Evolutionary conservation across 2,797 vertebrate species (phyloP).

Genomic region (Meriones psammophilus): DNA sequence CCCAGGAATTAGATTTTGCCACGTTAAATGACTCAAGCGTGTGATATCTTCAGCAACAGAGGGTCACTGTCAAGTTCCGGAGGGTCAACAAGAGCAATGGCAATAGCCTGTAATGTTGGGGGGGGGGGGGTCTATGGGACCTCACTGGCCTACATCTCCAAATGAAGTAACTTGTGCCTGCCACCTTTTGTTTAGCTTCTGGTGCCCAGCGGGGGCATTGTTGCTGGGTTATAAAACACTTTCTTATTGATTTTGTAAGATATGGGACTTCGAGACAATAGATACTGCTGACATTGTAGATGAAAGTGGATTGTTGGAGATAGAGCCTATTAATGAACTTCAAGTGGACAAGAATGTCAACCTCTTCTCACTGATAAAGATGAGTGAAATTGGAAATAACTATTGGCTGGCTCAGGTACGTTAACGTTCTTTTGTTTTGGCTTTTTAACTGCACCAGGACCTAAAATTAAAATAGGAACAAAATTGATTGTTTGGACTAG

Average conservation of each 20-base stretch:
- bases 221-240: not conserved
- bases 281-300: conserved; percentile 90
- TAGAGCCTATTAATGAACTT: conserved; percentile 95
- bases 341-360: conserved; percentile 91
- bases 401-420: conserved; percentile 97
- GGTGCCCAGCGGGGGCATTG: no score
- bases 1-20: not conserved
- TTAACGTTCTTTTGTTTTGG: not conserved
- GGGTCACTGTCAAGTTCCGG: not conserved
- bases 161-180: not conserved
- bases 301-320: conserved; percentile 90
- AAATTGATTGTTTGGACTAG: not conserved
- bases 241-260: conserved; percentile 85
- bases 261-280: conserved; percentile 95
- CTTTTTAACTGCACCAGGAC: not conserved
- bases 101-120: not conserved
- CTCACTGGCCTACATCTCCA: not conserved
- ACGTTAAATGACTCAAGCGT: not conserved
- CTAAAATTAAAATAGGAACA: conserved; percentile 36
- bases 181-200: not conserved
- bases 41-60: not conserved
- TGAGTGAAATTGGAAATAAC: conserved; percentile 88
- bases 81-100: not conserved
- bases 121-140: not conserved
- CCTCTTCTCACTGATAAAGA: conserved; percentile 93